Evolutionary conservation across 1,140 invertebrate species (phyloP), one percentile per base, ranked within the genome.

Genomic region (Eupeodes corollae): DNA sequence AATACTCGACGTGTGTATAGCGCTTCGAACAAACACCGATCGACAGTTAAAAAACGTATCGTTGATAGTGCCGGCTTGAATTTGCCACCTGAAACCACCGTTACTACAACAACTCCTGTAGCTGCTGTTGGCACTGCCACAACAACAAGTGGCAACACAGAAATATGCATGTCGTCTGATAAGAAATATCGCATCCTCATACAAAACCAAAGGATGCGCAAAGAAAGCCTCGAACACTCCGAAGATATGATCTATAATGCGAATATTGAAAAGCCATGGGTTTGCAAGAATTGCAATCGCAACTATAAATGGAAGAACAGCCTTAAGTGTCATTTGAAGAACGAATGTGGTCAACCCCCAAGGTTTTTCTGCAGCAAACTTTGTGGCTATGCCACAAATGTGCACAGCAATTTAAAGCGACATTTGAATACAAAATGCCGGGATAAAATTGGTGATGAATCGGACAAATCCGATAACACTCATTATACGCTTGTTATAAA

Each of bases 391-490:
- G 71, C 66, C 52, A 72, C 77, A 13, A 71, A 74, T 54, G 75
- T 77, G 49, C 74, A 75, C 39, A 73, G 72, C 46, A 75, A 75
- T 54, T 43, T 75, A 43, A 76, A 76, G 59, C 64, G 71, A 33
- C 74, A 76, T 48, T 54, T 74, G 46, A 69, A 67, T 35, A 67
- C 66, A 33, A 68, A 68, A 51, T 68, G 65, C 43, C 52, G 61
- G 6, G 59, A 66, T 48, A 61, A 63, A 26, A 26, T 26, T 26
- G 21, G 21, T 26, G 21, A 26, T 26, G 21, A 26, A 26, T 26
- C 21, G 21, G 21, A 26, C 21, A 26, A 26, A 8, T 26, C 21
- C 8, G 21, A 26, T 5, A 26, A 26, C 21, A 26, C 21, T 26
- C 21, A 26, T 26, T 26, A 26, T 26, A 26, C 21, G 8, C 21